Base-by-base conservation (phyloP, 2,888 invertebrate genomes). In the Trisateles emortualis region DNA sequence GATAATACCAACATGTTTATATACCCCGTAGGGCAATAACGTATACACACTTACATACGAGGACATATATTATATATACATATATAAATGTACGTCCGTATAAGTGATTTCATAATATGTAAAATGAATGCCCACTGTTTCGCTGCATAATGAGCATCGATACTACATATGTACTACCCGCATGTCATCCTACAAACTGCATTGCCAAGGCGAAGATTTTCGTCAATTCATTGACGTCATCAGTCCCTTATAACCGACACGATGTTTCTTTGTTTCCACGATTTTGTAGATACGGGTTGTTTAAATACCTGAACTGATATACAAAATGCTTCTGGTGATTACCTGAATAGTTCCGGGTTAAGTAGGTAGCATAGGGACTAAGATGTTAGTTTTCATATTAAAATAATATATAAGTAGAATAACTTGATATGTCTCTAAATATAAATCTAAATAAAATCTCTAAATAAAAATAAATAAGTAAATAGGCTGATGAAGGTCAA, bases 131-230 rank as follows among this genome's bases (percentile, higher is more conserved):
- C 14, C 29, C 22, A 8, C 26, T 26, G 9, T 26, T 6, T 6
- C 26, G 5, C 35, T 53, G 33, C 44, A 50, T 58, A 32, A 43
- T 62, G 29, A 67, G 43, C 45, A 29, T 43, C 29, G 53, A 26
- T 8, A 26, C 26, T 26, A 22, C 22, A 43, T 57, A n/a, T n/a
- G n/a, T n/a, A 24, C 30, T 40, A 52, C 59, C 71, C 71, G 66
- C 66, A 75, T 75, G 38, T 22, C 56, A 48, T 41, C 53, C 45
- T 26, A 53, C 43, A 30, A 47, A 54, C 22, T 35, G 39, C 70
- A 70, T 65, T 66, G 60, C 47, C 73, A 70, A 70, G 70, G 70
- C 52, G 51, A 70, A 72, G 56, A 70, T 60, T 63, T 72, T 66
- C 70, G 73, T 73, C 66, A 70, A 51, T 57, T 43, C 16, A 35